These are phyloP conservation scores for Illadopsis cleaveri DNA, from an alignment of 2,113 vertebrate genomes.

Conservation along the genomic window DNA sequence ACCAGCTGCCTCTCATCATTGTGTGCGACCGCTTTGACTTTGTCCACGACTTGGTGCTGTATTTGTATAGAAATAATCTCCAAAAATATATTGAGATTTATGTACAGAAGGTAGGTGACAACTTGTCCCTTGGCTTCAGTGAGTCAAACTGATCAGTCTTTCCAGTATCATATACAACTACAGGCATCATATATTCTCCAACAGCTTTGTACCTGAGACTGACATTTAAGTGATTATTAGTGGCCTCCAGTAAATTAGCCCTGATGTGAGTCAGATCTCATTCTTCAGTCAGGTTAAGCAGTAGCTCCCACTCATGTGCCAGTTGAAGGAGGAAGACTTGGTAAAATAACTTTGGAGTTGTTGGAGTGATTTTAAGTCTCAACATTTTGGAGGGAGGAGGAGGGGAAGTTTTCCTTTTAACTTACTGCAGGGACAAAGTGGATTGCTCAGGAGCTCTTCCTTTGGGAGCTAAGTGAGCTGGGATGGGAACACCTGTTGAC, in stretches of 20 bases:
- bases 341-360: not conserved
- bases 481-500: not conserved
- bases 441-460: not conserved
- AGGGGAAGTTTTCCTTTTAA: not conserved
- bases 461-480: not conserved
- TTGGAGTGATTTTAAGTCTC: not conserved
- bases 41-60: slow-evolving; percentile 96
- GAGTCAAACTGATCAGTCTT: not conserved
- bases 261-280: not conserved
- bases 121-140: not conserved
- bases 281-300: not conserved
- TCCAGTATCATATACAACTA: not conserved
- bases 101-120: slow-evolving; percentile 90
- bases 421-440: not conserved
- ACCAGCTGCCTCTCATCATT: slow-evolving; percentile 97
- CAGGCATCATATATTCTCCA: not conserved
- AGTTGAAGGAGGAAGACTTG: not conserved
- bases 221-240: not conserved
- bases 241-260: not conserved
- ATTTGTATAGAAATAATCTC: slow-evolving; percentile 97
- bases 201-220: not conserved
- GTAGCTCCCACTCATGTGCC: not conserved
- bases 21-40: slow-evolving; percentile 98
- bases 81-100: slow-evolving; percentile 99
- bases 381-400: not conserved